Conservation (phyloP, 2,113 vertebrate species). For the Cyphotilapia sp. region DNA sequence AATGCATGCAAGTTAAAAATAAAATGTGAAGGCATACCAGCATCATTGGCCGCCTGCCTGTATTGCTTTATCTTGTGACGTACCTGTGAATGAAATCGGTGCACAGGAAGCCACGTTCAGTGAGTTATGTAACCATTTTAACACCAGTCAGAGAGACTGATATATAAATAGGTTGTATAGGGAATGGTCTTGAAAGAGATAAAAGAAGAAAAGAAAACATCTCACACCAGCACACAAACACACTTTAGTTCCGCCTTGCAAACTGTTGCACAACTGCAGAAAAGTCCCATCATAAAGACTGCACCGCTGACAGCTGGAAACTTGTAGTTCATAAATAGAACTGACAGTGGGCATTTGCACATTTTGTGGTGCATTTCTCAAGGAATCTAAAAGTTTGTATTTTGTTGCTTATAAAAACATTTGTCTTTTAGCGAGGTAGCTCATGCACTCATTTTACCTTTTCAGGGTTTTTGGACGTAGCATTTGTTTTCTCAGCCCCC, state of each 20-base stretch:
- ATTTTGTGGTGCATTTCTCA: background rate
- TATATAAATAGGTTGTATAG: background rate
- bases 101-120: background rate
- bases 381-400: background rate
- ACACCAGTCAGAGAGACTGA: background rate
- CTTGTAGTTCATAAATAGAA: background rate
- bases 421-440: background rate
- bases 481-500: constrained; percentile 61
- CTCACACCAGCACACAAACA: background rate
- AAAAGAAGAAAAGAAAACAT: background rate
- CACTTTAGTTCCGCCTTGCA: background rate
- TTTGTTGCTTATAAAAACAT: background rate
- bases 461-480: constrained; percentile 76
- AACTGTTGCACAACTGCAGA: background rate
- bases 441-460: constrained; percentile 71
- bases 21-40: constrained; percentile 71
- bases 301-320: background rate
- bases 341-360: background rate
- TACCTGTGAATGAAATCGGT: constrained; percentile 60
- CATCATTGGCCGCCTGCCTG: constrained; percentile 76
- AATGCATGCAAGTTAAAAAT: background rate
- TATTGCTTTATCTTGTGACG: constrained; percentile 82
- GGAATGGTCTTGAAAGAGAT: background rate
- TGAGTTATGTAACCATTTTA: background rate
- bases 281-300: background rate